Base-by-base conservation (phyloP, 2,113 vertebrate species). In the Lepus americanus region DNA sequence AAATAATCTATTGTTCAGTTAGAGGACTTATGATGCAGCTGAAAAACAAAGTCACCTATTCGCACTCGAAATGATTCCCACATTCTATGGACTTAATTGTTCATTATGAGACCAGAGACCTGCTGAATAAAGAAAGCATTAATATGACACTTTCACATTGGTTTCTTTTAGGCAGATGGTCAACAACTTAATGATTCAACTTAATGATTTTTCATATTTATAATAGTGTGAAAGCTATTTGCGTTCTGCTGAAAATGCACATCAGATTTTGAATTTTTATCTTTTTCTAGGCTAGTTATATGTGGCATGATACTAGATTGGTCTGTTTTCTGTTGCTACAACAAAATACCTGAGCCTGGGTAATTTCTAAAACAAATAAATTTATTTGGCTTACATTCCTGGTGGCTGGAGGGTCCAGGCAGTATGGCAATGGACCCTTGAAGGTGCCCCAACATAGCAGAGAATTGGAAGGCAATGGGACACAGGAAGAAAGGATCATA, bases 61-160 rank as follows among this genome's bases (percentile, higher is more conserved):
- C 10, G n/a, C 80, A 53, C 33, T 95, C 96, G 73, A 92, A 84
- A 88, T 80, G 61, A 69, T 94, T 59, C 77, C 67, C 27, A 36
- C 39, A 49, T 44, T 70, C 70, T 89, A 49, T 0, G 49, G 23
- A 53, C 51, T 73, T 66, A 59, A 55, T 29, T 53, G 9, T 70
- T 90, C 74, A 64, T 53, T 83, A 25, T 61, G 31, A 85, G 8
- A 74, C 29, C 31, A 59, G 73, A 17, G 22, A 70, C 33, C 3
- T 85, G 80, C 9, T 78, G 17, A 69, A 87, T 61, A 80, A 84
- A 84, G 2, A 69, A 2, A 70, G 82, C 92, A 73, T 36, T 67
- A 83, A 51, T 6, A 20, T 74, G 33, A 90, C 5, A n/a, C 49
- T 78, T 90, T 88, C 23, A 16, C 22, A 53, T 85, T 73, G 29